Base-by-base conservation (phyloP, 2,888 invertebrate genomes). In the Mesorhabditis sp. region DNA sequence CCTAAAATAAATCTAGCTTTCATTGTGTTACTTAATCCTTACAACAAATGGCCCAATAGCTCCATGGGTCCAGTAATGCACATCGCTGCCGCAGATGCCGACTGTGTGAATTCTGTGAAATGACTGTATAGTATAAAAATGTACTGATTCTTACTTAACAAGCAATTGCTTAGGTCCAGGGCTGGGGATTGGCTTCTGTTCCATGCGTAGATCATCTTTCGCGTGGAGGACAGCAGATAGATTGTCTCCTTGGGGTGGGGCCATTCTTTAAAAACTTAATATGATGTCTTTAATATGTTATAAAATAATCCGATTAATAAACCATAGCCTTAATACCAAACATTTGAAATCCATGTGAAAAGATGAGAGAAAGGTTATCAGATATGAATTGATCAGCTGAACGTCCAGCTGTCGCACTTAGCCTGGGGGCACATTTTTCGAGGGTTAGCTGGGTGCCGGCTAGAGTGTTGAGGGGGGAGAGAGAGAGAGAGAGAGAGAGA, bases 1-100 rank as follows among this genome's bases (percentile, higher is more conserved):
- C 10, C 63, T n/a, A 62, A 28, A 62, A 28, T 62, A 2, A 28
- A 13, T 15, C 3, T 15, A 2, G 63, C 7, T 7, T 62, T 7
- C 1, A 62, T 15, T 6, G 7, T 15, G 3, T 15, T 62, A 62
- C 10, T 15, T 15, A 50, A 50, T 13, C 7, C 58, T 90, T 0
- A 96, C 90, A 45, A 94, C 88, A 86, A 95, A 95, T 85, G 92
- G 90, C 0, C 93, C 95, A 85, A 95, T 95, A 28, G 90, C 87
- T 7, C 95, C 96, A 75, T 91, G 88, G 50, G 90, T 91, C 88
- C 93, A 90, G 88, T 95, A 96, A 87, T 95, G 95, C 4, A 97
- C 93, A 87, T 97, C 96, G 41, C 89, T 89, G 0, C 96, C 96
- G 86, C 96, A 97, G 83, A 97, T 96, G n/a, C 96, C 96, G 65